These are phyloP conservation scores for Emberiza fucata DNA, from an alignment of 2,113 vertebrate genomes.

Conservation along the genomic window DNA sequence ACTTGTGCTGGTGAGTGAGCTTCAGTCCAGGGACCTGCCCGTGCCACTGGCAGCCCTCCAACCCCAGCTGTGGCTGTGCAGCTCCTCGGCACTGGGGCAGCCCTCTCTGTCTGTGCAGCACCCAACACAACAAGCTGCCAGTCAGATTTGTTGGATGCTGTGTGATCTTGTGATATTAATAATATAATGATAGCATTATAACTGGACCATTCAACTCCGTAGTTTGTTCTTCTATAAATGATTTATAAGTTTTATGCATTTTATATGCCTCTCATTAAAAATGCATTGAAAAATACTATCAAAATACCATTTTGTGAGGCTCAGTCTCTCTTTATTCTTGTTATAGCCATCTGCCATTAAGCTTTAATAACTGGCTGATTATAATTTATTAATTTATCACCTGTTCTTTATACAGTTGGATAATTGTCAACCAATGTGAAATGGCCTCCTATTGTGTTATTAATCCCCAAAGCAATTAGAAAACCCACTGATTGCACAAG, in stretches of 20 bases:
- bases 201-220: conserved; percentile 38
- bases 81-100: rapidly evolving
- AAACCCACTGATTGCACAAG: conserved; percentile 50
- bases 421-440: conserved; percentile 55
- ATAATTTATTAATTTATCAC: conserved; percentile 74
- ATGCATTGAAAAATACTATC: conserved; percentile 59
- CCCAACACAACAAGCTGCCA: neutral
- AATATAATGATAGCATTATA: conserved; percentile 61
- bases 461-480: conserved; percentile 67
- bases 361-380: conserved; percentile 55
- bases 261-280: conserved; percentile 65
- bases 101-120: neutral
- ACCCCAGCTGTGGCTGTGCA: rapidly evolving
- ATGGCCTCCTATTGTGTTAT: conserved; percentile 60
- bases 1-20: neutral
- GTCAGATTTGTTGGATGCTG: neutral
- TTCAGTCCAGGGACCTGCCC: neutral
- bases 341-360: conserved; percentile 58
- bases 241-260: conserved; percentile 66
- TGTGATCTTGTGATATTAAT: conserved; percentile 38
- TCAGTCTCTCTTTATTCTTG: conserved; percentile 29
- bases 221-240: conserved; percentile 61
- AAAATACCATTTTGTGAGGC: conserved; percentile 56
- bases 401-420: conserved; percentile 60
- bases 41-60: neutral